Base-by-base conservation (phyloP, 2,797 vertebrate genomes). In the Sciurus carolinensis region DNA sequence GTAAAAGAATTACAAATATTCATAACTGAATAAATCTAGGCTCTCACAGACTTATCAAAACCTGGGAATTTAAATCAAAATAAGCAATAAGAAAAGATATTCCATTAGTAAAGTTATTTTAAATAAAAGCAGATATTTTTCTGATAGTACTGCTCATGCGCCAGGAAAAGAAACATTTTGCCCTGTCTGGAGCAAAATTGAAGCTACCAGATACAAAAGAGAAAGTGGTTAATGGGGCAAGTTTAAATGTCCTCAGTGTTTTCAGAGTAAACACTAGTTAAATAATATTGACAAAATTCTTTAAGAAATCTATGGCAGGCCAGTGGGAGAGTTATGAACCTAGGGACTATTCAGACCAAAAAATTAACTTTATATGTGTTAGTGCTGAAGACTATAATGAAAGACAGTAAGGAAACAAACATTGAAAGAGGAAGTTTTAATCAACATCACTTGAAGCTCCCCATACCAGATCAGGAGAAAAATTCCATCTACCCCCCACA, bases 231-330 rank as follows among this genome's bases (percentile, higher is more conserved):
- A 72, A 95, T 80, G 67, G 77, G 26, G 26, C 88, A 52, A 85
- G 86, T 90, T 92, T 95, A 95, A 97, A 97, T 82, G 72, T 92
- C 82, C 47, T 90, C 47, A 33, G 52, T 94, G 93, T 94, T 94
- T 92, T 90, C 82, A 95, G 85, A 94, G 91, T 95, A 94, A 96
- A 95, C 73, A 97, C 36, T 90, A 82, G 77, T 84, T 96, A 95
- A 90, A 90, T 84, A 96, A 90, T 81, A 52, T 62, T 90, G 89
- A 80, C 18, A 82, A 86, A 92, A 73, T 90, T 39, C 15, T 92
- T 92, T 81, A 13, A 90, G 67, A 82, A 92, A 33, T 94, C 66
- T 14, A 15, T 87, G n/a, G 39, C 66, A 87, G 50, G 52, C n/a
- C 39, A 52, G 44, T 39, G 14, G 6, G 1, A 95, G 94, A 90